phyloP scores from a whole-genome alignment of 1,140 invertebrate genomes.

The Bombus superbus region DNA sequence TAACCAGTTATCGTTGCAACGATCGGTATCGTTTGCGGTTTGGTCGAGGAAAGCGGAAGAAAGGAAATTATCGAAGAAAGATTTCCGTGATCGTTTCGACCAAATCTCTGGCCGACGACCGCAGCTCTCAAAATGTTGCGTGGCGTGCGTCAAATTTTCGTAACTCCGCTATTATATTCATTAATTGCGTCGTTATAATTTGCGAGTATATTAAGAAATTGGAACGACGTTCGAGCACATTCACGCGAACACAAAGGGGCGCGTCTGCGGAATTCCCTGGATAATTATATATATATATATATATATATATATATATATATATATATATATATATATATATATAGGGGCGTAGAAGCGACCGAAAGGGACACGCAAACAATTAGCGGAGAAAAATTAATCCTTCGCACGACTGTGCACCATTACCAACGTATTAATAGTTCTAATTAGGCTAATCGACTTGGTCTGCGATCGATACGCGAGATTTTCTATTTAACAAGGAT shows the following conservation, averaged over 20 bases:
- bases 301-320: no score
- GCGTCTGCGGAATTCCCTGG: not conserved
- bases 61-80: not conserved
- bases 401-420: not conserved
- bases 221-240: no score
- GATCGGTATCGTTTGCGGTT: not conserved
- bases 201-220: not conserved
- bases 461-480: slow-evolving; percentile 15
- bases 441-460: slow-evolving; percentile 36
- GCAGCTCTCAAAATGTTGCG: not conserved
- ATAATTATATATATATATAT: not conserved
- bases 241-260: slow-evolving; percentile 7
- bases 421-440: slow-evolving; percentile 38
- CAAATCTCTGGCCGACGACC: not conserved
- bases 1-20: not conserved
- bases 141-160: not conserved
- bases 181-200: not conserved
- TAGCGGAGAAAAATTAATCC: slow-evolving; percentile 33
- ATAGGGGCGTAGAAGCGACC: not conserved
- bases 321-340: no score
- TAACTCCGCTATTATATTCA: not conserved
- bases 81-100: not conserved
- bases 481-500: slow-evolving; percentile 39
- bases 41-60: not conserved
- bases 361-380: slow-evolving; percentile 30